Evolutionary conservation across 2,888 invertebrate genomes (phyloP), one percentile per base, ranked within the genome.

Genomic region (Alcis repandata): DNA sequence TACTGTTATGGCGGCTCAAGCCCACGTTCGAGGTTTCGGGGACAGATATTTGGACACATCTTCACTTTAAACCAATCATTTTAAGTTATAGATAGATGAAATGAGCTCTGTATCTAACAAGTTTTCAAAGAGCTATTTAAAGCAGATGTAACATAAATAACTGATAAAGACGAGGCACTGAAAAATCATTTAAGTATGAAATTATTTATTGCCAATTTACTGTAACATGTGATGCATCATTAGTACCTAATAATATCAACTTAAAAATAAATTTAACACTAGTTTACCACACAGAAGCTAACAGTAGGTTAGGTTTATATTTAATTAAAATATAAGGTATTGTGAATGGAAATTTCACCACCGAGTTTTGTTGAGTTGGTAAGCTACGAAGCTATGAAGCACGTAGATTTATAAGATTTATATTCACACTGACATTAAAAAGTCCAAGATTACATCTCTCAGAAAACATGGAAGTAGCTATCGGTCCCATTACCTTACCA

Each of bases 1-100:
- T 62, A 67, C 69, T 66, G 69, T 68, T 64, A 69, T 58, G 57
- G 67, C 51, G 49, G 51, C 62, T 36, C 49, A 52, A 62, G 49
- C 66, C 62, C 69, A 59, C 68, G 66, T 58, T 33, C 17, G 48
- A 19, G 46, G 53, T 67, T 49, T 54, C 20, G 48, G 36, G 62
- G 51, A 41, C 49, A 63, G 11, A 27, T 48, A 13, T 27, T 13
- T 46, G 41, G 41, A 36, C 41, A 22, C 62, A 48, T 45, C 46
- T 33, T 33, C 41, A 51, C 20, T 2, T 1, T 4, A 19, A 13
- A 56, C 27, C 15, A 10, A 22, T 22, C 45, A n/a, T 45, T 45
- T 13, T 6, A 20, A 45, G 2, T 7, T 20, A 22, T 10, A 19
- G 43, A 43, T 43, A 43, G 1, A 11, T 9, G 4, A 10, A 15